Percentiles rank a stretch among this genome's conserved stretches.
Conservation (phyloP, 2,888 invertebrate species). For the Lochmaea crataegi region DNA sequence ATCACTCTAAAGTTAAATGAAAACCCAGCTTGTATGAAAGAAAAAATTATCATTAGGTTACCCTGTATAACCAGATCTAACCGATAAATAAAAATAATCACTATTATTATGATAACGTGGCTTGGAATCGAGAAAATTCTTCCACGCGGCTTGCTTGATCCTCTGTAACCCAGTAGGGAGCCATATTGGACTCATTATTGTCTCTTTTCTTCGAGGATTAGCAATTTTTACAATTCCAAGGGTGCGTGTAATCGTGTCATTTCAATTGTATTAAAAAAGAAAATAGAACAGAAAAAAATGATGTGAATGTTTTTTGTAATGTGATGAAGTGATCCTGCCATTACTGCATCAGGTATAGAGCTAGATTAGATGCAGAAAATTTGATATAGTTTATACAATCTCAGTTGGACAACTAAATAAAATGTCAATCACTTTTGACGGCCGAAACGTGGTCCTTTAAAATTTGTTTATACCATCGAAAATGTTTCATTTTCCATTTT, state of each 20-base stretch:
- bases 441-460: too few species aligned
- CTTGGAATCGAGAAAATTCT: constrained; percentile 62
- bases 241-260: constrained; percentile 55
- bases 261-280: constrained; percentile 54
- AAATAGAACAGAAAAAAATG: background rate
- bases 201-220: constrained; percentile 53
- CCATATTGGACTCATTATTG: constrained; percentile 40
- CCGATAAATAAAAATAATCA: constrained; percentile 47
- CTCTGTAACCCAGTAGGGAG: constrained; percentile 40
- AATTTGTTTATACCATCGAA: too few species aligned
- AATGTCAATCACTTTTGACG: too few species aligned
- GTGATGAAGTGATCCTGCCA: too few species aligned
- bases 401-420: too few species aligned
- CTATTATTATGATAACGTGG: constrained; percentile 63
- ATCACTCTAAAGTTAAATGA: too few species aligned
- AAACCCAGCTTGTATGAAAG: too few species aligned
- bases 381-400: too few species aligned
- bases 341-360: too few species aligned
- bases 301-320: too few species aligned
- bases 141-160: constrained; percentile 60
- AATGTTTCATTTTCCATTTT: too few species aligned
- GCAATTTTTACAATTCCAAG: constrained; percentile 53
- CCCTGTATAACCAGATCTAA: constrained; percentile 16
- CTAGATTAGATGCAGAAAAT: too few species aligned
- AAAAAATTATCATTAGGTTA: constrained; percentile 29